Conservation (phyloP, 2,113 vertebrate species). For the Trematomus loennbergii region DNA sequence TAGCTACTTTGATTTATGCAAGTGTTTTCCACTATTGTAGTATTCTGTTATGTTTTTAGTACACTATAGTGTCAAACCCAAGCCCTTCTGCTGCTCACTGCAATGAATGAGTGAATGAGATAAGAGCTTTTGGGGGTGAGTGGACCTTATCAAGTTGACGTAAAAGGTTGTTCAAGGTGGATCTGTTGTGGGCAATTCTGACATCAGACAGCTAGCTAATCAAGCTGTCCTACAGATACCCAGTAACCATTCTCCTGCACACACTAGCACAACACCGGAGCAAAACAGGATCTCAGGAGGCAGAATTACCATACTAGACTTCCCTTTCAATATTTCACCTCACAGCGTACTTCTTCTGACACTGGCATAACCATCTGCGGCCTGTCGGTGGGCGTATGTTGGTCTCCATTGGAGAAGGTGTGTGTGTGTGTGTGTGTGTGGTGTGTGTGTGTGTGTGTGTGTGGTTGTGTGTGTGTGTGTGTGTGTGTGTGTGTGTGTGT, state of each 20-base stretch:
- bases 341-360: constrained; percentile 55
- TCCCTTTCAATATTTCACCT: constrained; percentile 64
- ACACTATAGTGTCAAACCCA: constrained; percentile 9
- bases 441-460: neutral
- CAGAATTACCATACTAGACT: constrained; percentile 65
- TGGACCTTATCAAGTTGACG: constrained; percentile 69
- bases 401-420: constrained; percentile 13
- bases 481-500: constrained; percentile 13
- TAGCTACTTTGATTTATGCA: neutral
- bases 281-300: constrained; percentile 52
- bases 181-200: constrained; percentile 53
- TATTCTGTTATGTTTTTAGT: neutral
- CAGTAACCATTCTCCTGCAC: constrained; percentile 2
- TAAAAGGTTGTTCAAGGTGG: constrained; percentile 78
- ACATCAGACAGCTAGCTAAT: constrained; percentile 71
- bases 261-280: neutral
- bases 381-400: constrained; percentile 45
- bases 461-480: neutral
- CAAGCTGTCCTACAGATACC: constrained; percentile 58
- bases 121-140: constrained; percentile 63
- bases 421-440: constrained; percentile 22
- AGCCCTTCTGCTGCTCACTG: constrained; percentile 10
- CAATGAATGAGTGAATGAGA: constrained; percentile 59
- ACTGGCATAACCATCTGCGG: constrained; percentile 58
- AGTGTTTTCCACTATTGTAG: neutral